phyloP scores from a whole-genome alignment of 1,140 invertebrate species.

The Pseudoatta argentina region DNA sequence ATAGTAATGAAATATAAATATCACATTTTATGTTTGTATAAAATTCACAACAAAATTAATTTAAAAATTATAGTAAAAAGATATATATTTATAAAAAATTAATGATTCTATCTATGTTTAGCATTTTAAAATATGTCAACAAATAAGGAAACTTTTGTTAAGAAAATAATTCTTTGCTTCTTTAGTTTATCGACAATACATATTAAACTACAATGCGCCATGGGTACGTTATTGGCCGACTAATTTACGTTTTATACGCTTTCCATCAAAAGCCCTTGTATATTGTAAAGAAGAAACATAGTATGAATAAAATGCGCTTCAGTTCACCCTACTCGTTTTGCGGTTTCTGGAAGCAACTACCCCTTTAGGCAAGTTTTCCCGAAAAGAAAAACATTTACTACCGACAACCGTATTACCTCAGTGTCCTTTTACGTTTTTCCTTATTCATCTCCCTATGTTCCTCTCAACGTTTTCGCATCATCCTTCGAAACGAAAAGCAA shows the following conservation, averaged over 20 bases:
- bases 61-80: background rate
- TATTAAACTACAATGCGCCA: slow-evolving; percentile 10
- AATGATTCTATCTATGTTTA: background rate
- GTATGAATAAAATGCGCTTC: slow-evolving; percentile 38
- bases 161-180: background rate
- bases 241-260: slow-evolving; percentile 77
- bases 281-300: slow-evolving; percentile 52
- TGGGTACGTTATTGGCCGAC: background rate
- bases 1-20: background rate
- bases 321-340: slow-evolving; percentile 24
- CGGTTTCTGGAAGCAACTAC: slow-evolving; percentile 38
- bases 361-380: slow-evolving; percentile 71
- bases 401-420: slow-evolving; percentile 46
- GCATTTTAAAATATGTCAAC: background rate
- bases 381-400: slow-evolving; percentile 77
- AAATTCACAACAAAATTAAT: background rate
- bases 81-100: background rate
- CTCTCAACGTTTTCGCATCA: background rate
- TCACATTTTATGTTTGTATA: background rate
- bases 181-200: background rate
- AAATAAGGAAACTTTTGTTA: background rate
- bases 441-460: background rate
- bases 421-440: slow-evolving; percentile 38
- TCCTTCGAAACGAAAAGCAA: slow-evolving; percentile 29
- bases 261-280: slow-evolving; percentile 74